A percentile compares a stretch with the other conserved stretches of the same genome.
phyloP scores from a whole-genome alignment of 2,113 vertebrate species.

The Scortum barcoo region DNA sequence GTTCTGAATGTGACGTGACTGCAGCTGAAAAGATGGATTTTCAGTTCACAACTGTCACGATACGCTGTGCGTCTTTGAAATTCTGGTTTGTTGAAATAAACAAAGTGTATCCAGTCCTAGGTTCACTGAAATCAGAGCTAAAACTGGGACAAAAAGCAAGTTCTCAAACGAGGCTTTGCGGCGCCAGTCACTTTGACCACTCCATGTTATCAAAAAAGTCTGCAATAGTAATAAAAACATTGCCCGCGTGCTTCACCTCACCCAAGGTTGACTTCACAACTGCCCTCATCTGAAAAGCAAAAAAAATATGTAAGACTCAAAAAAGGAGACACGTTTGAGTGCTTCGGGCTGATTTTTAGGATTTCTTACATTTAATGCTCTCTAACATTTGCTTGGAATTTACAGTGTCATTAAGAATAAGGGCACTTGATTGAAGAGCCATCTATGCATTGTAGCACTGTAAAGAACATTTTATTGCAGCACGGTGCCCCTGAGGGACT shows the following conservation, averaged over 20 bases:
- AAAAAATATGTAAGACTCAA: background rate
- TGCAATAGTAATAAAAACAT: background rate
- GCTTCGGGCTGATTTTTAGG: background rate
- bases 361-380: background rate
- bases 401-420: background rate
- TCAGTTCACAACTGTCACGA: constrained; percentile 4
- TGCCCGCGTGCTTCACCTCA: background rate
- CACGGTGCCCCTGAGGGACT: background rate
- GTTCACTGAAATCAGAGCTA: constrained; percentile 7
- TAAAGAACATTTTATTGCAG: background rate
- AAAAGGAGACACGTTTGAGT: background rate
- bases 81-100: background rate
- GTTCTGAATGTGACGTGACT: constrained; percentile 33
- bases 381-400: background rate
- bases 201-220: background rate
- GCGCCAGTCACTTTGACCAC: background rate
- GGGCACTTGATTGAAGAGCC: background rate
- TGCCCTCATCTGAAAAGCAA: background rate
- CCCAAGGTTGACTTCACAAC: background rate
- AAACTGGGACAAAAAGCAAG: background rate
- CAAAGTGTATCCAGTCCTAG: background rate
- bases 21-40: constrained; percentile 31
- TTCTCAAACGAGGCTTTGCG: background rate
- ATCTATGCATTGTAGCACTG: too few species aligned
- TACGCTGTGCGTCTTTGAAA: background rate